phyloP scores from a whole-genome alignment of 2,888 invertebrate species.

The Lepidonotus clava region DNA sequence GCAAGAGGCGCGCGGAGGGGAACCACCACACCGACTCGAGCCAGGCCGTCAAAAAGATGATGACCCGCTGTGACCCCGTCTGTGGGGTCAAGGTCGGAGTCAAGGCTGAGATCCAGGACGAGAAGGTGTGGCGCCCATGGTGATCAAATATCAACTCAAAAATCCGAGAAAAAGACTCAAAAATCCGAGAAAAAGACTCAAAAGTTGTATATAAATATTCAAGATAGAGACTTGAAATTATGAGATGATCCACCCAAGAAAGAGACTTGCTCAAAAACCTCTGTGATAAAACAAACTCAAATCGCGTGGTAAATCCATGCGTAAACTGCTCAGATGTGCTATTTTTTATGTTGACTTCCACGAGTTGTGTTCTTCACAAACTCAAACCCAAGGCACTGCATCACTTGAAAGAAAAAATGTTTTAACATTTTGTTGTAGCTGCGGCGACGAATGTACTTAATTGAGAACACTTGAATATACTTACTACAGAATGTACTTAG shows the following conservation, averaged over 20 bases:
- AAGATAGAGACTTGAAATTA: background rate
- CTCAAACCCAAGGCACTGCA: background rate
- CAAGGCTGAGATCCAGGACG: slow-evolving; percentile 5
- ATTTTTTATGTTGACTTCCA: too few species aligned
- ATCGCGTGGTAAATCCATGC: too few species aligned
- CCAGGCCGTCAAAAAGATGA: slow-evolving; percentile 5
- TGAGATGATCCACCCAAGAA: too few species aligned
- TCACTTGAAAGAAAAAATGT: slow-evolving; percentile 21
- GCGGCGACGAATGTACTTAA: background rate
- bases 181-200: background rate
- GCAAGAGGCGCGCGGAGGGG: background rate
- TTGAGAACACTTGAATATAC: background rate
- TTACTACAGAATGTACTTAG: background rate
- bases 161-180: background rate
- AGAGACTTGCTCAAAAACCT: too few species aligned
- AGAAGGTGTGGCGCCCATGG: slow-evolving; percentile 55
- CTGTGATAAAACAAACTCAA: too few species aligned
- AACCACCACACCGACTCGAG: background rate
- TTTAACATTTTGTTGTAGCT: background rate
- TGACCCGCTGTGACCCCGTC: background rate
- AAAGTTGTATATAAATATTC: too few species aligned
- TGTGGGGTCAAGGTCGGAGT: slow-evolving; percentile 11
- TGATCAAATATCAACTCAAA: background rate
- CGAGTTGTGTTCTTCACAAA: too few species aligned
- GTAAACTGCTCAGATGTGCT: too few species aligned